Conservation (phyloP, 2,797 vertebrate species). For the Rhinatrema bivittatum region DNA sequence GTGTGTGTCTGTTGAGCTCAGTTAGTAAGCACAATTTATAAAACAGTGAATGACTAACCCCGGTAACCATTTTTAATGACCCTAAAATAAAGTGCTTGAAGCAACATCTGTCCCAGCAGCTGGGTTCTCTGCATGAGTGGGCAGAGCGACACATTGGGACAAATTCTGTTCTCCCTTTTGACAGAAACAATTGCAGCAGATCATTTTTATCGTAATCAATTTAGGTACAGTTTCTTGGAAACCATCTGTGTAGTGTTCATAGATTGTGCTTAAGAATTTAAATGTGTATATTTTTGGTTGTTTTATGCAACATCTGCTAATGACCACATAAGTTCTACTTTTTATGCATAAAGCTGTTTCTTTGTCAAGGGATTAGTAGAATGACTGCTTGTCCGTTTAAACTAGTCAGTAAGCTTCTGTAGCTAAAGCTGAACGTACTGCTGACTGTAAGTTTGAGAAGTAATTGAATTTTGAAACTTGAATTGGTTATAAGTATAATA, state of each 20-base stretch:
- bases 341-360: slow-evolving; percentile 71
- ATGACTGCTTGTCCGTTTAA: slow-evolving; percentile 61
- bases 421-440: slow-evolving; percentile 51
- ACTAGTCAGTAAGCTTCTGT: slow-evolving; percentile 54
- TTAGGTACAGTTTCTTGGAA: slow-evolving; percentile 99
- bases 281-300: slow-evolving; percentile 75
- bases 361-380: slow-evolving; percentile 65
- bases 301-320: slow-evolving; percentile 73
- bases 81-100: slow-evolving; percentile 94
- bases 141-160: slow-evolving; percentile 97
- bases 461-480: slow-evolving; percentile 41
- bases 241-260: slow-evolving; percentile 97
- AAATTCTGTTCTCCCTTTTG: slow-evolving; percentile 97
- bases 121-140: slow-evolving; percentile 98
- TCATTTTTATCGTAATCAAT: slow-evolving; percentile 99
- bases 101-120: slow-evolving; percentile 99
- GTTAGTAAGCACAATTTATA: slow-evolving; percentile 71
- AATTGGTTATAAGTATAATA: slow-evolving; percentile 31
- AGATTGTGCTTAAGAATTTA: slow-evolving; percentile 93
- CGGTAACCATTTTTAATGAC: slow-evolving; percentile 88
- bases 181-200: slow-evolving; percentile 93
- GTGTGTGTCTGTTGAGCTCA: slow-evolving; percentile 58
- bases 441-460: slow-evolving; percentile 39
- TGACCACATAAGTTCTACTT: slow-evolving; percentile 72
- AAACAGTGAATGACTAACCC: slow-evolving; percentile 71